These are phyloP conservation scores for Troides oblongomaculatus DNA, from an alignment of 2,888 invertebrate species.

Conservation along the genomic window DNA sequence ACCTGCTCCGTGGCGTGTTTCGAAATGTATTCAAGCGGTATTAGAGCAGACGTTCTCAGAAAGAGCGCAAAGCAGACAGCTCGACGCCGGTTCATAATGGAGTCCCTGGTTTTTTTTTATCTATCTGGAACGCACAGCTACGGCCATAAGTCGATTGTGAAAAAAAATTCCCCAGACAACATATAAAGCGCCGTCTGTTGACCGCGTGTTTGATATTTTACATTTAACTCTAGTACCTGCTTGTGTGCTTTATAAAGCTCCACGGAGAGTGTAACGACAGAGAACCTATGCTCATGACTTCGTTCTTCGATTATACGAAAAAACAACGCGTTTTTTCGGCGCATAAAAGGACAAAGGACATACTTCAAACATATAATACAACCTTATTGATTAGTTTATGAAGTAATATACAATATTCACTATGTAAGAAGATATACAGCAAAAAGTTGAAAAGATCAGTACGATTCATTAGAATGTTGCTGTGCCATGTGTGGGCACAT, in stretches of 20 bases:
- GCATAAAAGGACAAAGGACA: too few relatives aligned
- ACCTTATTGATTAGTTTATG: too few relatives aligned
- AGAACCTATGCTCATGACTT: too few relatives aligned
- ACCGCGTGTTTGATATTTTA: constrained; percentile 63
- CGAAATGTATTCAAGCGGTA: constrained; percentile 28
- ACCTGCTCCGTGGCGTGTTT: constrained; percentile 12
- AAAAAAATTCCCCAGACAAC: constrained; percentile 63
- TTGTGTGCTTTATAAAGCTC: constrained; percentile 52
- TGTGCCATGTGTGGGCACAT: too few relatives aligned
- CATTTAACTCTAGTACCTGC: constrained; percentile 55
- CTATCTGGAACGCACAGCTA: constrained; percentile 53
- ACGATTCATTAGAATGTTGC: too few relatives aligned
- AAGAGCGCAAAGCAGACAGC: constrained; percentile 70
- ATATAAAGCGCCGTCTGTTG: constrained; percentile 56
- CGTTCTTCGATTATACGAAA: too few relatives aligned
- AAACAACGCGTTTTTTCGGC: too few relatives aligned
- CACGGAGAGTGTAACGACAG: too few relatives aligned
- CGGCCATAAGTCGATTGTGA: constrained; percentile 53
- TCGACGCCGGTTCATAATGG: constrained; percentile 73
- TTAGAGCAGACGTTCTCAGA: constrained; percentile 57
- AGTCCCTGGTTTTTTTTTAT: constrained; percentile 59
- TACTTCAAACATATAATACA: too few relatives aligned
- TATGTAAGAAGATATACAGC: too few relatives aligned
- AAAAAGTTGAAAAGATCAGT: too few relatives aligned
- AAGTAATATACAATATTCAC: too few relatives aligned